These are phyloP conservation scores for Amyelois transitella DNA, from an alignment of 1,140 invertebrate species.

Conservation along the genomic window DNA sequence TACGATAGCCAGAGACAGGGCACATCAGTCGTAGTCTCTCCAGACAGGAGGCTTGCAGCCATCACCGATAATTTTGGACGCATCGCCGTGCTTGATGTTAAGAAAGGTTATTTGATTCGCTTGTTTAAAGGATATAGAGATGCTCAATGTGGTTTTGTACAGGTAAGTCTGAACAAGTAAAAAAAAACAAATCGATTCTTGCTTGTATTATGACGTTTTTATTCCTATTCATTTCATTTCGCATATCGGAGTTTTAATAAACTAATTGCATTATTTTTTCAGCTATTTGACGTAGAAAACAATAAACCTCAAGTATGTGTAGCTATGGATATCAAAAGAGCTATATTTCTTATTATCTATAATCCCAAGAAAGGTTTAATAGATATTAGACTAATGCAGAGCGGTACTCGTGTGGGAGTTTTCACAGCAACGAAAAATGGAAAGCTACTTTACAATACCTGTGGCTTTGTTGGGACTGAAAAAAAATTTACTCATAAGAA, in stretches of 20 bases:
- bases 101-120: conserved; percentile 84
- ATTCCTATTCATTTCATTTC: too few relatives aligned
- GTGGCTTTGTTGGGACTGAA: conserved; percentile 83
- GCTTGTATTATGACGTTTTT: too few relatives aligned
- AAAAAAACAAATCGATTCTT: too few relatives aligned
- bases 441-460: conserved; percentile 84
- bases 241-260: too few relatives aligned
- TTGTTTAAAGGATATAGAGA: conserved; percentile 97
- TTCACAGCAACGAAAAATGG: conserved; percentile 92
- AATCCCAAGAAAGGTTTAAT: conserved; percentile 64
- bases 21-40: conserved; percentile 82
- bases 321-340: conserved; percentile 53
- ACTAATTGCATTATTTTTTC: conserved; percentile 20
- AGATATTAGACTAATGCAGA: conserved; percentile 75
- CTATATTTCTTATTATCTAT: conserved; percentile 61
- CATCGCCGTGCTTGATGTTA: conserved; percentile 89
- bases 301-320: conserved; percentile 57
- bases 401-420: conserved; percentile 90
- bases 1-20: conserved; percentile 87
- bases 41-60: conserved; percentile 85
- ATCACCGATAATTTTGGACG: conserved; percentile 91
- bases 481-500: conserved; percentile 61
- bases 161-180: too few relatives aligned
- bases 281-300: conserved; percentile 63
- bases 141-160: conserved; percentile 93